Conservation (phyloP, 2,888 invertebrate species). For the Aphelenchoides bicaudatus region DNA sequence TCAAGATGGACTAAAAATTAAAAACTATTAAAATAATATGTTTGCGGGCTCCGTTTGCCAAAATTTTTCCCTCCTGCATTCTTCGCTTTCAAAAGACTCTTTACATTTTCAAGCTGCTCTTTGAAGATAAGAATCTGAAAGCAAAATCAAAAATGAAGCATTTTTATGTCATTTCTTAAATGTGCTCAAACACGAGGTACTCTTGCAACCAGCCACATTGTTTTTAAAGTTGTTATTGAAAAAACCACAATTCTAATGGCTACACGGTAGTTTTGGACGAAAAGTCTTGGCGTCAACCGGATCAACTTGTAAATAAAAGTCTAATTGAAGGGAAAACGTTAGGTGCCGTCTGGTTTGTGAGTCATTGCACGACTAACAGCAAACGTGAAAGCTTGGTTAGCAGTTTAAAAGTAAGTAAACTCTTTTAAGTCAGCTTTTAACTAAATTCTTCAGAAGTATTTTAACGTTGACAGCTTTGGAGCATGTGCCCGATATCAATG, state of each 20-base stretch:
- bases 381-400: slow-evolving; percentile 43
- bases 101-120: no score
- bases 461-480: slow-evolving; percentile 55
- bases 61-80: no score
- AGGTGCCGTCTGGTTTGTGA: slow-evolving; percentile 54
- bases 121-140: no score
- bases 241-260: slow-evolving; percentile 31
- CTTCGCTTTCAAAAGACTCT: no score
- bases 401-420: slow-evolving; percentile 39
- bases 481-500: slow-evolving; percentile 50
- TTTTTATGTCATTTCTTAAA: no score
- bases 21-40: no score
- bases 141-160: not conserved
- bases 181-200: no score
- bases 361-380: slow-evolving; percentile 51
- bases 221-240: no score
- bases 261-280: slow-evolving; percentile 52
- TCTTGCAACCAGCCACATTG: no score
- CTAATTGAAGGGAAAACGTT: slow-evolving; percentile 43
- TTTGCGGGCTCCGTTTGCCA: no score
- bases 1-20: no score
- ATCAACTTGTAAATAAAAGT: slow-evolving; percentile 21
- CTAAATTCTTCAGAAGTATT: slow-evolving; percentile 34
- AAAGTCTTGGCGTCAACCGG: slow-evolving; percentile 21
- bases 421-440: not conserved